phyloP scores from a whole-genome alignment of 1,140 invertebrate genomes.

The Eurosta solidaginis region DNA sequence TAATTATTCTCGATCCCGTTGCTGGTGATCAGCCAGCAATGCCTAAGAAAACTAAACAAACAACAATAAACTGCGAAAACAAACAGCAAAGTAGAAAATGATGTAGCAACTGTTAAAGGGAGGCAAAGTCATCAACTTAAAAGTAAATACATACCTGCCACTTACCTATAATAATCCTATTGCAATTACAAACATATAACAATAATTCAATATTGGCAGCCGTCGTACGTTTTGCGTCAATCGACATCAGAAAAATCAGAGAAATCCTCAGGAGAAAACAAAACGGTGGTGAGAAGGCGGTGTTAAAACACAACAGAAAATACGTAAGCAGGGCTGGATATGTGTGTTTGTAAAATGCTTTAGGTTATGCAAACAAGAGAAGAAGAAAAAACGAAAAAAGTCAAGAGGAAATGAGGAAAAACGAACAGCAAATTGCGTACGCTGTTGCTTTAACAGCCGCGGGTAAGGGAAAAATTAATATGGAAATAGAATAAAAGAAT shows the following conservation, averaged over 20 bases:
- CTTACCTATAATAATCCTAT: not conserved
- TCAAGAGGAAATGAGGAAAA: too few species aligned
- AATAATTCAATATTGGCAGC: not conserved
- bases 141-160: too few species aligned
- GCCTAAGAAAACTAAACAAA: too few species aligned
- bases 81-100: too few species aligned
- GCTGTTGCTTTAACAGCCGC: not conserved
- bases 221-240: not conserved
- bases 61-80: too few species aligned
- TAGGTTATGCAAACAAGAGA: not conserved
- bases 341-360: not conserved
- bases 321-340: not conserved
- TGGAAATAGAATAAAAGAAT: not conserved
- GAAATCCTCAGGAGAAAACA: too few species aligned
- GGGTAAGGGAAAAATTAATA: not conserved
- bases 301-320: not conserved
- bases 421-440: not conserved
- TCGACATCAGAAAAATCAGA: not conserved
- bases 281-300: not conserved
- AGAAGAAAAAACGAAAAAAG: not conserved
- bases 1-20: too few species aligned
- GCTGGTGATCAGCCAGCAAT: too few species aligned
- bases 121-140: too few species aligned
- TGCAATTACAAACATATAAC: slow-evolving; percentile 7
- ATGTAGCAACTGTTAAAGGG: not conserved